These are phyloP conservation scores for Scaptomyza flava DNA, from an alignment of 2,888 invertebrate genomes.

Conservation along the genomic window DNA sequence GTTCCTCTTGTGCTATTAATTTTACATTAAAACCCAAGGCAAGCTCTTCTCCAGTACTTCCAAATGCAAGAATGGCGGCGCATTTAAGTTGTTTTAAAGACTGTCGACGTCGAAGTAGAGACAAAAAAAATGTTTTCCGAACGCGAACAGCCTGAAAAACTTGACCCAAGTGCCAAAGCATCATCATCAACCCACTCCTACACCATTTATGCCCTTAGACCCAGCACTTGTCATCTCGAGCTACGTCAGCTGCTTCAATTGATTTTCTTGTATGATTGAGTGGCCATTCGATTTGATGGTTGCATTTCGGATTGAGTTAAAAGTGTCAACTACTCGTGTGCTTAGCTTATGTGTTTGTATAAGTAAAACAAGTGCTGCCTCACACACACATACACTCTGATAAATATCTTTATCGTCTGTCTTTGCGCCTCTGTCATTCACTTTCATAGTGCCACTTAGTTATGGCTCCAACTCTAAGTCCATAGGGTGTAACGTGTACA, in stretches of 20 bases:
- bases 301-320: conserved; percentile 74
- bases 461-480: conserved; percentile 49
- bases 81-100: conserved; percentile 36
- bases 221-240: conserved; percentile 1
- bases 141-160: conserved; percentile 60
- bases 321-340: conserved; percentile 74
- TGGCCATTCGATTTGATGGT: conserved; percentile 65
- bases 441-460: conserved; percentile 76
- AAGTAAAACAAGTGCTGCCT: conserved; percentile 18
- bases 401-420: conserved; percentile 27
- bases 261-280: conserved; percentile 69
- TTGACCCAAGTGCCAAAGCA: conserved; percentile 5
- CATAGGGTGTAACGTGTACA: conserved; percentile 57
- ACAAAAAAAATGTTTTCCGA: conserved; percentile 49
- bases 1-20: background rate
- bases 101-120: conserved; percentile 5
- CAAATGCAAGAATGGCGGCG: conserved; percentile 41
- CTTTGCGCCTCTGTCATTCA: conserved; percentile 48
- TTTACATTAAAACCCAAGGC: background rate
- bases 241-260: conserved; percentile 44
- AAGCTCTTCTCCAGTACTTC: conserved; percentile 5
- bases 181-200: background rate
- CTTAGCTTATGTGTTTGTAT: conserved; percentile 58
- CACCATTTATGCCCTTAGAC: background rate
- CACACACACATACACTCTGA: background rate